A percentile compares a stretch with the other conserved stretches of the same genome.
These are phyloP conservation scores for Drosophila sordidapex DNA, from an alignment of 2,888 invertebrate species.

Conservation along the genomic window DNA sequence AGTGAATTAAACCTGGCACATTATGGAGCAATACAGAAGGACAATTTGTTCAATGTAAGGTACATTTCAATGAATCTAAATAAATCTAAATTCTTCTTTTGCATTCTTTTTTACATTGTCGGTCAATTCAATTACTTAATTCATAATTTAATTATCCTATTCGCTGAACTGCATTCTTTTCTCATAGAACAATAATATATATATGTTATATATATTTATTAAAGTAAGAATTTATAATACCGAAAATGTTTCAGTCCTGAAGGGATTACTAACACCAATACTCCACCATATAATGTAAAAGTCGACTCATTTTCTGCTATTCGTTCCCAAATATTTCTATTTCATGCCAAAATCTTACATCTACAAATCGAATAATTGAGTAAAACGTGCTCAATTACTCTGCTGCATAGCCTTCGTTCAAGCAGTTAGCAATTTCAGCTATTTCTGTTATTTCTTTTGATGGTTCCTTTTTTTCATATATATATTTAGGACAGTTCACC, in stretches of 20 bases:
- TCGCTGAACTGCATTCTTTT: not conserved
- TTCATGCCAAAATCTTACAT: slow-evolving; percentile 1
- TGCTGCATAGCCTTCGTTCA: slow-evolving; percentile 10
- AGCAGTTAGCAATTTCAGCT: slow-evolving; percentile 10
- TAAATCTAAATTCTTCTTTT: not conserved
- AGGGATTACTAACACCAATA: not conserved
- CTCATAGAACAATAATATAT: not conserved
- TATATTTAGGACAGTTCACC: slow-evolving; percentile 38
- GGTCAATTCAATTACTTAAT: not conserved
- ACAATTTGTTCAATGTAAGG: not conserved
- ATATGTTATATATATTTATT: not conserved
- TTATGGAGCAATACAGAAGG: not conserved
- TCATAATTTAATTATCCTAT: not conserved
- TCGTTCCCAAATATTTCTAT: not conserved
- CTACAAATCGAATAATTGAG: slow-evolving; percentile 51
- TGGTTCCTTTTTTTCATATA: not conserved
- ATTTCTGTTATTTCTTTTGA: not conserved
- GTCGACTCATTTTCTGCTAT: not conserved
- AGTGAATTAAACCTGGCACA: not conserved
- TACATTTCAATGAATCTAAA: not conserved
- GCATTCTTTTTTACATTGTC: not conserved
- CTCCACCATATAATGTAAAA: not conserved
- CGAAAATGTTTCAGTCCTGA: not conserved
- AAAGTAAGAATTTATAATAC: not conserved
- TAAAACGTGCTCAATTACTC: slow-evolving; percentile 52